These are phyloP conservation scores for Meta bourneti DNA, from an alignment of 2,888 invertebrate species.

Conservation along the genomic window DNA sequence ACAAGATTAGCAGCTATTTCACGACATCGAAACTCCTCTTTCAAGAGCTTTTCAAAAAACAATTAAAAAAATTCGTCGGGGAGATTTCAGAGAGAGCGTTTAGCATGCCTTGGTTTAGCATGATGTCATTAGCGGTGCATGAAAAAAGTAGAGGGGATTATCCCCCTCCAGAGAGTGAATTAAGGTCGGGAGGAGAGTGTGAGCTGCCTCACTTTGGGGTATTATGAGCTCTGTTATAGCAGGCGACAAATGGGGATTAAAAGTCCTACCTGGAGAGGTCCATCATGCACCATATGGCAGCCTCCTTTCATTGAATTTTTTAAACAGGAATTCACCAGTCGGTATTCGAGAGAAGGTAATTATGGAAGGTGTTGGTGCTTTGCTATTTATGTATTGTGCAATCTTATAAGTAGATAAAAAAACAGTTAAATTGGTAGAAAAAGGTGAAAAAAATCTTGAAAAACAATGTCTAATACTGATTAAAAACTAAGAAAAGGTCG, in stretches of 20 bases:
- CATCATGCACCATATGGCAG: slow-evolving; percentile 1
- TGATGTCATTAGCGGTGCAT: slow-evolving; percentile 2
- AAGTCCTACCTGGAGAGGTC: slow-evolving; percentile 10
- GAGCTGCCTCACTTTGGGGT: not conserved
- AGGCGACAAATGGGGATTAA: not conserved
- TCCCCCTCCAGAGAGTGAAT: slow-evolving; percentile 12
- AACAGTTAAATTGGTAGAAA: too few species aligned
- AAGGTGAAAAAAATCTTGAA: too few species aligned
- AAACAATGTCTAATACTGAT: too few species aligned
- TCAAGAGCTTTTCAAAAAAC: not conserved
- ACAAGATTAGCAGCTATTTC: not conserved
- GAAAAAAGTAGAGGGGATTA: slow-evolving; percentile 6
- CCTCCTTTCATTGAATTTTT: too few species aligned
- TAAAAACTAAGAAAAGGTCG: too few species aligned
- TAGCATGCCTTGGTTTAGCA: not conserved
- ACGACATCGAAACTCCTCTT: too few species aligned
- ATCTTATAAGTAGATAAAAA: too few species aligned
- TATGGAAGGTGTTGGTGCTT: too few species aligned
- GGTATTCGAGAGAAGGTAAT: too few species aligned
- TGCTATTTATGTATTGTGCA: too few species aligned
- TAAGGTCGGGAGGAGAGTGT: slow-evolving; percentile 7
- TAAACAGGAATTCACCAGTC: too few species aligned
- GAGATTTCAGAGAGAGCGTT: not conserved
- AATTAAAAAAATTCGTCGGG: not conserved
- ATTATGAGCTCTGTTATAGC: not conserved